A percentile compares a stretch with the other conserved stretches of the same genome.
These are phyloP conservation scores for Cacoxenus indagator DNA, from an alignment of 2,888 invertebrate genomes.

Conservation along the genomic window DNA sequence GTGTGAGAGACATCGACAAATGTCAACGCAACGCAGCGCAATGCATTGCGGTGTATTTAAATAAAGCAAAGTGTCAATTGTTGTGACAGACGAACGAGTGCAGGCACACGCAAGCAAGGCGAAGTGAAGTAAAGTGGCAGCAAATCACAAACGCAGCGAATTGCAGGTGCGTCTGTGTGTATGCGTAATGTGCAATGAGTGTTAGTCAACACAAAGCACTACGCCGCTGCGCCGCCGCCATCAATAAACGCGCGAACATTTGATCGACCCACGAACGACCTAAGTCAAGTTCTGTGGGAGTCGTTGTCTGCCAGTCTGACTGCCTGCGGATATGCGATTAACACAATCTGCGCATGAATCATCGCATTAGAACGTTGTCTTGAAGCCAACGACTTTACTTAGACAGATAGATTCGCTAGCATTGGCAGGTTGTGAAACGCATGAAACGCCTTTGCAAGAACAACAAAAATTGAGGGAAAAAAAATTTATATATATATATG, in stretches of 20 bases:
- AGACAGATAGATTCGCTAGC: slow-evolving; percentile 48
- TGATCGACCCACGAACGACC: neutral
- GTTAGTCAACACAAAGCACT: neutral
- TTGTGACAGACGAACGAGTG: slow-evolving; percentile 46
- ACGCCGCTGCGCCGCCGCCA: no score
- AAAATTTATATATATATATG: neutral
- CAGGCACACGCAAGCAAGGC: neutral
- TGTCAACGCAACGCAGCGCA: slow-evolving; percentile 24
- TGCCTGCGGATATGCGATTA: no score
- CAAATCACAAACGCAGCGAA: neutral
- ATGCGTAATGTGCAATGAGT: neutral
- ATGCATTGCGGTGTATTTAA: neutral
- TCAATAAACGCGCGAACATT: neutral
- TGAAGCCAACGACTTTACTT: neutral
- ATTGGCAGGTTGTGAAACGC: slow-evolving; percentile 30
- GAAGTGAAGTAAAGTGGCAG: neutral
- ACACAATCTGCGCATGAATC: neutral
- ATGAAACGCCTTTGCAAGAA: slow-evolving; percentile 1
- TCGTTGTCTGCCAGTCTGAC: no score
- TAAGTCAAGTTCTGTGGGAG: neutral
- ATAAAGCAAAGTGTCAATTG: slow-evolving; percentile 56
- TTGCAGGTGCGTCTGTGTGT: neutral
- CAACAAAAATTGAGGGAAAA: neutral
- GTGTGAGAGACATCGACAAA: slow-evolving; percentile 29
- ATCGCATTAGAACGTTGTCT: neutral